Base-by-base conservation (phyloP, 2,888 invertebrate genomes). In the Thelaira solivaga region DNA sequence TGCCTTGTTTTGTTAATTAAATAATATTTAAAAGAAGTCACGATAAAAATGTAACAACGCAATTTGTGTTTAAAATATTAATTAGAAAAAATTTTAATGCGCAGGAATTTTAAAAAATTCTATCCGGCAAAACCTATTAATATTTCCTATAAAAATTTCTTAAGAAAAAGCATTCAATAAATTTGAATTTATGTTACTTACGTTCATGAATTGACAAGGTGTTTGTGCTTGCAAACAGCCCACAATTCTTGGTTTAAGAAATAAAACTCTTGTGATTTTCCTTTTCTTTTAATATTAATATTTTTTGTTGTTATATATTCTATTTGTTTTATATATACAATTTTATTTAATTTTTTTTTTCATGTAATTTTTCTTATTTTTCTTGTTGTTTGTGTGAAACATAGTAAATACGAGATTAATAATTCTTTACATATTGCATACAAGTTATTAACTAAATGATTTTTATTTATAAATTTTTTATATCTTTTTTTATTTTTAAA, bases 361-460 rank as follows among this genome's bases (percentile, higher is more conserved):
- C n/a, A n/a, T n/a, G n/a, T n/a, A n/a, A n/a, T n/a, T n/a, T 26
- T 11, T 26, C 8, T 26, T 47, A 45, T 57, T 10, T 29, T 24
- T 57, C 2, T 31, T 31, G 4, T 31, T n/a, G 10, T 5, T 13
- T 26, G 20, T 45, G n/a, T 45, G 26, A 67, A 26, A 51, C 26
- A 51, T 73, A 26, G 43, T 64, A 26, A 26, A 26, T 26, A 55
- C 2, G 47, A n/a, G n/a, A 51, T 43, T 59, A 73, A 41, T 69
- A 53, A 13, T 53, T 74, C 49, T 67, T 51, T 65, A 74, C 59
- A 67, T 74, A 74, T 74, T 74, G 65, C 59, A 67, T 67, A 67
- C 31, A 36, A 51, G 51, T 5, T 53, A 53, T 41, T 57, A 57
- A 65, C 49, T 73, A 73, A 49, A 47, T 65, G 47, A 41, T 57